Conservation (phyloP, 1,140 invertebrate genomes). For the Antheraea mylitta region DNA sequence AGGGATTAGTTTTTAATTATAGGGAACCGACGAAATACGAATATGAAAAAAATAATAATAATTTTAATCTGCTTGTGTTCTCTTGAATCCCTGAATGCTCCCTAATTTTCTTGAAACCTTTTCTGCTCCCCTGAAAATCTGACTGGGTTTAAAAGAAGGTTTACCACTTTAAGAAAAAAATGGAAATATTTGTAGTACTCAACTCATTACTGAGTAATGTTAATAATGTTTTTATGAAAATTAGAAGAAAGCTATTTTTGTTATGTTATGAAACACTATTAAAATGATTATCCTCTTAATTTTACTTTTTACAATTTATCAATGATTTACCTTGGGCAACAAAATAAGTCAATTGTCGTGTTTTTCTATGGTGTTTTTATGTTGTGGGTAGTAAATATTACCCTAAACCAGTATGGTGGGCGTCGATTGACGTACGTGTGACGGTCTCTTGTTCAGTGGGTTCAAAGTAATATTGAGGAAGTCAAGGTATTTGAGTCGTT, state of each 20-base stretch:
- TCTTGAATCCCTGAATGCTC: too few species aligned
- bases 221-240: too few species aligned
- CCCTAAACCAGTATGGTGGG: conserved; percentile 38
- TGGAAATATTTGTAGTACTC: too few species aligned
- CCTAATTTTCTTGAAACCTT: too few species aligned
- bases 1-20: too few species aligned
- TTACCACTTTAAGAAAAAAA: too few species aligned
- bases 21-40: too few species aligned
- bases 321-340: background rate
- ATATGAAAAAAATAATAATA: too few species aligned
- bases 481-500: conserved; percentile 78
- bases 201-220: too few species aligned
- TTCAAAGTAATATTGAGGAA: conserved; percentile 79
- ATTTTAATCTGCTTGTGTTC: too few species aligned
- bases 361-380: conserved; percentile 3
- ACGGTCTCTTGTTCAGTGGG: conserved; percentile 65
- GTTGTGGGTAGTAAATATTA: conserved; percentile 17
- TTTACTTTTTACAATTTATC: background rate
- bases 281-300: background rate
- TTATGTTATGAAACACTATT: too few species aligned
- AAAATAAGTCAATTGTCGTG: background rate
- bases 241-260: too few species aligned
- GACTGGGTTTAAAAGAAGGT: background rate
- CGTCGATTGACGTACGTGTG: conserved; percentile 72
- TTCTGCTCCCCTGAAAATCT: background rate